phyloP scores from a whole-genome alignment of 2,113 vertebrate genomes.

The Eudyptes chrysolophus region DNA sequence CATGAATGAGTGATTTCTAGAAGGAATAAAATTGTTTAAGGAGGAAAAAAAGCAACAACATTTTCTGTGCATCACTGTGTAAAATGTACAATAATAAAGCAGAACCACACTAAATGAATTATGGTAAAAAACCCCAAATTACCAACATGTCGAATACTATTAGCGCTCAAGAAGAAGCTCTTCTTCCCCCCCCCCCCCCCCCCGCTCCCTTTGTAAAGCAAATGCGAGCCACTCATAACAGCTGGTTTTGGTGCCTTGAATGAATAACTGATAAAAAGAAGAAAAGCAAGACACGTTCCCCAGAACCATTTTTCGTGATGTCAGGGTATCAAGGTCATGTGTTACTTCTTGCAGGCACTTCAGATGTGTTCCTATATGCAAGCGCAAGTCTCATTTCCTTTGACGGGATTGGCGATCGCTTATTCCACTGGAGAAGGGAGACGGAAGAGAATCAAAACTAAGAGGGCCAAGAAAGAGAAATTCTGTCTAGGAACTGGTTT shows the following conservation, averaged over 20 bases:
- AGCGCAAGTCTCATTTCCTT: slow-evolving; percentile 43
- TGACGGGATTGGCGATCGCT: slow-evolving; percentile 10
- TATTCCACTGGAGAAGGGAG: not conserved
- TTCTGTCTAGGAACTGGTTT: slow-evolving; percentile 1
- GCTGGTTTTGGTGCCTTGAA: slow-evolving; percentile 50
- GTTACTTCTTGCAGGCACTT: slow-evolving; percentile 22
- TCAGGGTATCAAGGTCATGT: slow-evolving; percentile 11
- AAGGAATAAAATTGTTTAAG: slow-evolving; percentile 62
- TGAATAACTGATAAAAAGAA: slow-evolving; percentile 42
- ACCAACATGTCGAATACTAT: slow-evolving; percentile 73
- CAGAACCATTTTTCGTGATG: slow-evolving; percentile 29
- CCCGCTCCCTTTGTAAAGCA: slow-evolving; percentile 24
- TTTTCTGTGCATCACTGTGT: slow-evolving; percentile 67
- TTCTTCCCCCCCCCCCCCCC: not conserved
- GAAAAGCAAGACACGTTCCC: not conserved
- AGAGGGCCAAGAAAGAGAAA: not conserved
- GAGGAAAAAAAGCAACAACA: not conserved
- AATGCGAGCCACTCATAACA: slow-evolving; percentile 12
- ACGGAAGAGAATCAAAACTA: not conserved
- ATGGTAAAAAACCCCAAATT: slow-evolving; percentile 59
- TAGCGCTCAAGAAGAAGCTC: slow-evolving; percentile 49
- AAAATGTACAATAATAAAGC: slow-evolving; percentile 73
- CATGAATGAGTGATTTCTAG: slow-evolving; percentile 65
- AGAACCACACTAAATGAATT: slow-evolving; percentile 74
- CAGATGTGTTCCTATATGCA: not conserved